Evolutionary conservation across 2,888 invertebrate genomes (phyloP), one percentile per base, ranked within the genome.

Genomic region (Rhagonycha fulva): DNA sequence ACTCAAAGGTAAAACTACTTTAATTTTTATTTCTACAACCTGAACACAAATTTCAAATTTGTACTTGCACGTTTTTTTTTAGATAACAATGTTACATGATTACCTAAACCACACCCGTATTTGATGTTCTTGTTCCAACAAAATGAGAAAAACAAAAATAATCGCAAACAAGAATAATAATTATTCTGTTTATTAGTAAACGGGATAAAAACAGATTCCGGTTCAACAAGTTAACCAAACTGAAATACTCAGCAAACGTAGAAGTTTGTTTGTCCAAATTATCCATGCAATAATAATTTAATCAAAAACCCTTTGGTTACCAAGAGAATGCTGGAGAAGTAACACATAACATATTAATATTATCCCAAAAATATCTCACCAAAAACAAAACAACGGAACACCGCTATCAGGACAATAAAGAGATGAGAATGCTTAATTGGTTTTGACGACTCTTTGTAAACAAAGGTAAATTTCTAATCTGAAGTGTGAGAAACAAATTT

Each of bases 381-480:
- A 28, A 28, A 28, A 9, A 28, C n/a, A 47, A 47, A 47, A 47
- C 47, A 47, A 47, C n/a, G n/a, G n/a, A n/a, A 47, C 7, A 26
- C 2, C 2, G 9, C 14, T 12, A 24, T 14, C 9, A 24, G 7
- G 14, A 26, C 67, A n/a, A 12, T 67, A 14, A 62, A 47, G 47
- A 47, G n/a, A 47, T 2, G 47, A n/a, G 47, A n/a, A 47, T n/a
- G 47, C 5, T n/a, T 47, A 47, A 47, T 47, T 47, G n/a, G 47
- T 47, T 68, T 68, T 14, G 19, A 68, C 32, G 19, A 68, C 30
- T 19, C 68, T 28, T 26, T 28, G 26, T 62, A 70, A 61, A 70
- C 47, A 70, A 70, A 70, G 70, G 61, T 32, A 70, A 9, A 28
- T 61, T 32, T 62, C 14, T 69, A 74, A 74, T 24, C 24, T 28